phyloP scores from a whole-genome alignment of 2,888 invertebrate genomes.

The Steromphala cineraria region DNA sequence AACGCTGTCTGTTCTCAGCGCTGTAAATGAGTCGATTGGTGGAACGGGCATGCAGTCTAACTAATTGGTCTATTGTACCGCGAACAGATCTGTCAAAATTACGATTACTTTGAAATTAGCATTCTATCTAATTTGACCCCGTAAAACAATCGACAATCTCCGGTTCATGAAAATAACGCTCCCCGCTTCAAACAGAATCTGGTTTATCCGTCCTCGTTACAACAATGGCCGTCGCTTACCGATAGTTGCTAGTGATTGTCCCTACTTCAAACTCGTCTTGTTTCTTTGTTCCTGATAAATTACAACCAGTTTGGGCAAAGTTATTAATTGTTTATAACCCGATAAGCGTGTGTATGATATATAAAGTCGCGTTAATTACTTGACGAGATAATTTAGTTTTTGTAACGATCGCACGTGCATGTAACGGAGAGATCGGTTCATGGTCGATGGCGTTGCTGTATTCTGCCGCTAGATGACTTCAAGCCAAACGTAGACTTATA shows the following conservation, averaged over 20 bases:
- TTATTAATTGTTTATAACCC: neutral
- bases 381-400: neutral
- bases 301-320: neutral
- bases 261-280: neutral
- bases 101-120: neutral
- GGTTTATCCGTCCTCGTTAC: neutral
- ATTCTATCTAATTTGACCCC: neutral
- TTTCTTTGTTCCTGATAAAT: neutral
- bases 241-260: neutral
- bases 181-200: slow-evolving; percentile 11
- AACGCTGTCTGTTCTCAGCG: too few relatives aligned
- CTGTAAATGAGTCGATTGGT: too few relatives aligned
- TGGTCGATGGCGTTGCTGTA: too few relatives aligned
- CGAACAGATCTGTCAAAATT: neutral
- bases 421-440: neutral
- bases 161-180: neutral
- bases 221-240: neutral
- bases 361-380: neutral
- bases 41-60: neutral
- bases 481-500: too few relatives aligned
- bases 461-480: too few relatives aligned
- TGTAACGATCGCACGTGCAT: neutral
- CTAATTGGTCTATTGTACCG: neutral
- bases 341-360: slow-evolving; percentile 14
- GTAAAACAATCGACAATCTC: neutral